Evolutionary conservation across 2,888 invertebrate species (phyloP).

Genomic region (Hemicrepidius hirtus): DNA sequence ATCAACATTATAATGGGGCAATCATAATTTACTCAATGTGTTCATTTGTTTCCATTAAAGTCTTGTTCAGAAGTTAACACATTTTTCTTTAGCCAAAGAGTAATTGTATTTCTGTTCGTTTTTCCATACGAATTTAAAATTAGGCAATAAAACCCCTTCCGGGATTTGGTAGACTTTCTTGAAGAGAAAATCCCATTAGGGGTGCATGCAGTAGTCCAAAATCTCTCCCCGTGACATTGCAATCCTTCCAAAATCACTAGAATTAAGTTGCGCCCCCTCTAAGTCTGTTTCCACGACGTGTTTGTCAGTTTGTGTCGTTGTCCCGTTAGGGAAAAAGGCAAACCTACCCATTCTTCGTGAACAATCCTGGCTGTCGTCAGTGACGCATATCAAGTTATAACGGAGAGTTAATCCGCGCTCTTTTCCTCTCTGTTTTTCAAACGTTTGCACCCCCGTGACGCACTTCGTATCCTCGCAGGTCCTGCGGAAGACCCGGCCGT

Average conservation of each 20-base stretch:
- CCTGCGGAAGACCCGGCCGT: slow-evolving; percentile 56
- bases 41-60: too few relatives aligned
- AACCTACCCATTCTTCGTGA: slow-evolving; percentile 6
- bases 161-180: not conserved
- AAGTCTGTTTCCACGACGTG: slow-evolving; percentile 1
- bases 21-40: too few relatives aligned
- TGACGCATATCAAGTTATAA: slow-evolving; percentile 25
- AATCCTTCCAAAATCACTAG: slow-evolving; percentile 6
- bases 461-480: slow-evolving; percentile 48
- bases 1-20: not conserved
- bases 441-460: slow-evolving; percentile 52
- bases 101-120: too few relatives aligned
- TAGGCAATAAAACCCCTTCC: not conserved
- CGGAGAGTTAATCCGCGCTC: slow-evolving; percentile 13
- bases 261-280: slow-evolving; percentile 3
- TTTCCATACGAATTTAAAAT: too few relatives aligned
- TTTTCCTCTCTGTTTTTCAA: slow-evolving; percentile 29
- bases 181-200: not conserved
- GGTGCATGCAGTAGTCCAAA: not conserved
- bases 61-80: too few relatives aligned
- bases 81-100: too few relatives aligned
- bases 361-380: slow-evolving; percentile 22
- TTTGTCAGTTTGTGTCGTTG: slow-evolving; percentile 11
- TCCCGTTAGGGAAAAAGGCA: slow-evolving; percentile 5
- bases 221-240: slow-evolving; percentile 3